These are phyloP conservation scores for Anoura caudifer DNA, from an alignment of 2,113 vertebrate species.

Conservation along the genomic window DNA sequence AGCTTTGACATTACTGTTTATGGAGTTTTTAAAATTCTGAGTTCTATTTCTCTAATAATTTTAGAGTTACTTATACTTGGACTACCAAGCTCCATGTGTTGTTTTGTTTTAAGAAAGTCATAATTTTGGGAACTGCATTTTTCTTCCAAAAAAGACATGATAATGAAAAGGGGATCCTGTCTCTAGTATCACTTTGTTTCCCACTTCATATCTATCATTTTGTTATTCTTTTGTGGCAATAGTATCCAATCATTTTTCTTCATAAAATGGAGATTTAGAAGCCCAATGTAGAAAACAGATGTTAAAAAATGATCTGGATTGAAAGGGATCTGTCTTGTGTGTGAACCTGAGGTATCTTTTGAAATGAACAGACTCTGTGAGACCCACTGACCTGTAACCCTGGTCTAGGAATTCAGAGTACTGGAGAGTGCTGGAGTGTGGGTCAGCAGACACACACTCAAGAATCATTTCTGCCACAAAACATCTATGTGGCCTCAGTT, in stretches of 20 bases:
- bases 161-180: not conserved
- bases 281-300: not conserved
- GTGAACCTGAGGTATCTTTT: not conserved
- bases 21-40: not conserved
- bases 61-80: not conserved
- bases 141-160: not conserved
- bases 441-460: not conserved
- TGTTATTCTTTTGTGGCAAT: not conserved
- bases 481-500: not conserved
- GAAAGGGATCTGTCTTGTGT: not conserved
- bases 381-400: not conserved
- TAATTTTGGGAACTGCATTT: not conserved
- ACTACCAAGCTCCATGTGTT: not conserved
- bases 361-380: not conserved
- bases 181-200: not conserved
- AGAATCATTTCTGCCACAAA: not conserved
- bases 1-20: not conserved
- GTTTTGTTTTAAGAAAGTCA: not conserved
- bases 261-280: not conserved
- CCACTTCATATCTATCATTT: not conserved
- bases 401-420: not conserved
- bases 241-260: not conserved
- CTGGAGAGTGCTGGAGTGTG: not conserved
- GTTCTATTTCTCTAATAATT: not conserved
- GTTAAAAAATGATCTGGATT: not conserved